Conservation (phyloP, 2,888 invertebrate genomes). For the Calameuta idolon region DNA sequence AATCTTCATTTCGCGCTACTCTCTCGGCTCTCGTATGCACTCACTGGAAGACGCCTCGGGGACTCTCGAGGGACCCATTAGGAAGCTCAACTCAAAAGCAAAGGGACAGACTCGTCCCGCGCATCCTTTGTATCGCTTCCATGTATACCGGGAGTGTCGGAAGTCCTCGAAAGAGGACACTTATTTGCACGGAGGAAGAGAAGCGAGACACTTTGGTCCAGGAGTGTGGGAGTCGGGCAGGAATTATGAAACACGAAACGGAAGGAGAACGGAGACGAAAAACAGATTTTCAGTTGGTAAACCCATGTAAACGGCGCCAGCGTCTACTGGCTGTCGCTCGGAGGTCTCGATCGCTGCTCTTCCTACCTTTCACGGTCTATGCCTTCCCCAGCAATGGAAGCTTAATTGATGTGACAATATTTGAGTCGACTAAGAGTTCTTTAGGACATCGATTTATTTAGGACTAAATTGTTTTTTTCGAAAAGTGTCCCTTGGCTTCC, state of each 20-base stretch:
- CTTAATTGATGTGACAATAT: constrained; percentile 64
- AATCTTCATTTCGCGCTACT: not conserved
- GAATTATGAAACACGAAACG: constrained; percentile 26
- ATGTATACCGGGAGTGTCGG: constrained; percentile 38
- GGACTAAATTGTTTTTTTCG: constrained; percentile 24
- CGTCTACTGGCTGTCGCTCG: not conserved
- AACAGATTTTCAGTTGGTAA: constrained; percentile 45
- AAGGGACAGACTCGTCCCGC: constrained; percentile 22
- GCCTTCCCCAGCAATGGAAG: constrained; percentile 16
- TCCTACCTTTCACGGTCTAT: not conserved
- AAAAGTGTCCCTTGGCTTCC: not conserved
- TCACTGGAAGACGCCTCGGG: not conserved
- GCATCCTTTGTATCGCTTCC: constrained; percentile 1
- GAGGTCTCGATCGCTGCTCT: not conserved
- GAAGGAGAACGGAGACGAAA: constrained; percentile 43
- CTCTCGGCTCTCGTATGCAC: not conserved
- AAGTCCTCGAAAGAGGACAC: constrained; percentile 38
- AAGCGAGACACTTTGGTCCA: constrained; percentile 28
- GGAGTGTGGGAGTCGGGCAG: not conserved
- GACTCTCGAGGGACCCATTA: not conserved
- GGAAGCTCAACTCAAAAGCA: not conserved
- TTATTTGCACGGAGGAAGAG: constrained; percentile 33
- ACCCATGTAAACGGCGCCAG: constrained; percentile 21
- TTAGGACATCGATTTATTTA: constrained; percentile 51
- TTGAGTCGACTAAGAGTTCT: constrained; percentile 55